Base-by-base conservation (phyloP, 2,888 invertebrate genomes). In the Limnephilus marmoratus region DNA sequence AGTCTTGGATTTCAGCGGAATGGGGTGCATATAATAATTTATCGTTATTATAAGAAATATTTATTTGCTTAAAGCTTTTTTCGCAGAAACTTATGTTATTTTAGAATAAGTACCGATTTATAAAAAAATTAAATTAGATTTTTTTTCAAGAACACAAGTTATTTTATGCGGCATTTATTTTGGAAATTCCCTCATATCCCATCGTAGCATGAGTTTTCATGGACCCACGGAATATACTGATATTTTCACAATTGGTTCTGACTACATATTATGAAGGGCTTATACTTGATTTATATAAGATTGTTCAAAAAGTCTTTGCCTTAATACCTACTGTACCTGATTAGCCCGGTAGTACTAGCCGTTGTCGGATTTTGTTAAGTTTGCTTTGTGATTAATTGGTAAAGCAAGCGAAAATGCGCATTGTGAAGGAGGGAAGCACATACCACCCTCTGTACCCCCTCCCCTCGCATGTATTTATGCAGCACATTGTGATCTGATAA, bases 401-500 rank as follows among this genome's bases (percentile, higher is more conserved):
- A 86, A 86, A 49, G 86, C 86, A 24, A 12, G 9, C 86, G 45
- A 7, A 86, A 45, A 41, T 86, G 45, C 86, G 86, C 49, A 86
- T 86, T 86, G 86, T 29, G 45, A 68, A n/a, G 68, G 68, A 24
- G 24, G 24, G 24, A 24, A 24, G 24, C 68, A 68, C 68, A 68
- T 24, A 68, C 7, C 53, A 9, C 68, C 68, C 68, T 68, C n/a
- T 41, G 18, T 7, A 45, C 29, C 45, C 49, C n/a, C 86, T 45
- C 29, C 29, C 15, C 41, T n/a, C n/a, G 15, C 5, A 86, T 86
- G 86, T 86, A 86, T 86, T 86, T 86, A 86, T 86, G 86, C 86
- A 86, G 86, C 86, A 68, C 80, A 68, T 88, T 68, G 88, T 88
- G 68, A 88, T 80, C 88, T 88, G 88, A 68, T 88, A 88, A 88